A percentile compares a stretch with the other conserved stretches of the same genome.
Evolutionary conservation across 2,113 vertebrate species (phyloP).

Genomic region (Seriola dumerili): DNA sequence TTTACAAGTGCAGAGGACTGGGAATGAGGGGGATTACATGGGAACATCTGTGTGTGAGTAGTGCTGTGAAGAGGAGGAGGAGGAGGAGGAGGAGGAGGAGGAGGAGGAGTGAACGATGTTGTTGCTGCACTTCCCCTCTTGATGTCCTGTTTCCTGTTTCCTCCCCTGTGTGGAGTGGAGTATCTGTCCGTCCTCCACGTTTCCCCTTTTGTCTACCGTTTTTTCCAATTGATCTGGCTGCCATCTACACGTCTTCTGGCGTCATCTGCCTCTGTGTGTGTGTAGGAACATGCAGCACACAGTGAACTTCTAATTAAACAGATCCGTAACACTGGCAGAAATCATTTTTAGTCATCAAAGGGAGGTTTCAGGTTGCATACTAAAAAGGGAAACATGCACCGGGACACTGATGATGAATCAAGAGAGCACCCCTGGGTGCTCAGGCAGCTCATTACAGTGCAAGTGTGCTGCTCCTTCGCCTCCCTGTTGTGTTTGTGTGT

Average conservation of each 20-base stretch:
- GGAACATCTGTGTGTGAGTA: slow-evolving; percentile 60
- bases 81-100: slow-evolving; percentile 24
- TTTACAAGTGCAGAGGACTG: slow-evolving; percentile 55
- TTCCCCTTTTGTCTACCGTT: neutral
- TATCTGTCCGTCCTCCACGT: slow-evolving; percentile 22
- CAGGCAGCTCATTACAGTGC: slow-evolving; percentile 8
- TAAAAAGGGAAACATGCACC: neutral
- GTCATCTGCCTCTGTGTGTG: neutral
- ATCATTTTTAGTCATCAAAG: neutral
- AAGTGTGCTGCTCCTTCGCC: neutral
- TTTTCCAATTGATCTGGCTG: neutral
- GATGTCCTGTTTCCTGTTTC: slow-evolving; percentile 70
- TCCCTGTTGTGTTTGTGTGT: slow-evolving; percentile 7
- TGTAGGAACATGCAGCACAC: neutral
- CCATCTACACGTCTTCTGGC: neutral
- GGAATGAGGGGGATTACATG: slow-evolving; percentile 46
- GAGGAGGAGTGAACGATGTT: slow-evolving; percentile 34
- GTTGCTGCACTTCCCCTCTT: slow-evolving; percentile 65
- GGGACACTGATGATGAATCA: slow-evolving; percentile 14
- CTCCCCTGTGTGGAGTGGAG: slow-evolving; percentile 35
- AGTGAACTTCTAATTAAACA: neutral
- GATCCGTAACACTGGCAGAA: neutral
- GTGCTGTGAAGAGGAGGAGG: slow-evolving; percentile 17
- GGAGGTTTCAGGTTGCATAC: neutral
- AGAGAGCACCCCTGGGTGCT: neutral